phyloP scores from a whole-genome alignment of 92 coral and sea anemone genomes.

The Umimayanthus kanabou region DNA sequence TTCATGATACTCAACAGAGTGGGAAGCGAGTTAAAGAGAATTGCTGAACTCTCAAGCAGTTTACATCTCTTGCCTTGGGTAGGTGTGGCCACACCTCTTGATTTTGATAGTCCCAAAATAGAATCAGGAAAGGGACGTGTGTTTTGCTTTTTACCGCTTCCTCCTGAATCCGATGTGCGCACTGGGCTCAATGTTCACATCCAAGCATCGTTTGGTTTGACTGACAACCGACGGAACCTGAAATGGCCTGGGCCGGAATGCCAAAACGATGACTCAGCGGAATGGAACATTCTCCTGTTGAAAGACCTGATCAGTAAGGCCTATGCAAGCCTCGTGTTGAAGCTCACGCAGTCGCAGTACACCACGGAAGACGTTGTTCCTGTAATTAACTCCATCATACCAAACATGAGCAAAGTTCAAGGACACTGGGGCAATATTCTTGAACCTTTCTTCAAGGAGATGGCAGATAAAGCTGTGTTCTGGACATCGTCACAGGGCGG shows the following conservation, averaged over 20 bases:
- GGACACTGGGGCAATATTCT: slow-evolving; percentile 88
- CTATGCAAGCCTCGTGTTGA: slow-evolving; percentile 65
- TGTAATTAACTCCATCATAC: slow-evolving; percentile 70
- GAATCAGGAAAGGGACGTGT: slow-evolving; percentile 71
- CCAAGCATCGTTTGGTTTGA: slow-evolving; percentile 94
- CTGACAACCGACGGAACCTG: slow-evolving; percentile 88
- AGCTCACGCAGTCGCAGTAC: slow-evolving; percentile 68
- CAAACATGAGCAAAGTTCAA: slow-evolving; percentile 77
- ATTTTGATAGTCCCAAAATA: slow-evolving; percentile 41
- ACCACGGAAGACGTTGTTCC: slow-evolving; percentile 58
- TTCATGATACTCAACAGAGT: slow-evolving; percentile 83
- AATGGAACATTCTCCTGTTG: slow-evolving; percentile 76
- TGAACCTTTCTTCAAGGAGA: slow-evolving; percentile 73
- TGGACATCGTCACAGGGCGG: slow-evolving; percentile 83
- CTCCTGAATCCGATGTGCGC: slow-evolving; percentile 87
- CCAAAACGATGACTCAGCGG: slow-evolving; percentile 90
- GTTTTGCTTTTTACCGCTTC: slow-evolving; percentile 89
- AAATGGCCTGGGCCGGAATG: slow-evolving; percentile 96
- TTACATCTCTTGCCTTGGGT: slow-evolving; percentile 91
- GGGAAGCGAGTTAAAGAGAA: slow-evolving; percentile 66
- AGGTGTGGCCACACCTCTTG: slow-evolving; percentile 85
- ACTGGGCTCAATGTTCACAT: slow-evolving; percentile 88
- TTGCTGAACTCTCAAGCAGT: slow-evolving; percentile 66
- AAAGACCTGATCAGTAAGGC: slow-evolving; percentile 80
- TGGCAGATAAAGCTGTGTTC: slow-evolving; percentile 70